A percentile compares a stretch with the other conserved stretches of the same genome.
phyloP scores from a whole-genome alignment of 1,140 invertebrate species.

The Amphibalanus amphitrite region DNA sequence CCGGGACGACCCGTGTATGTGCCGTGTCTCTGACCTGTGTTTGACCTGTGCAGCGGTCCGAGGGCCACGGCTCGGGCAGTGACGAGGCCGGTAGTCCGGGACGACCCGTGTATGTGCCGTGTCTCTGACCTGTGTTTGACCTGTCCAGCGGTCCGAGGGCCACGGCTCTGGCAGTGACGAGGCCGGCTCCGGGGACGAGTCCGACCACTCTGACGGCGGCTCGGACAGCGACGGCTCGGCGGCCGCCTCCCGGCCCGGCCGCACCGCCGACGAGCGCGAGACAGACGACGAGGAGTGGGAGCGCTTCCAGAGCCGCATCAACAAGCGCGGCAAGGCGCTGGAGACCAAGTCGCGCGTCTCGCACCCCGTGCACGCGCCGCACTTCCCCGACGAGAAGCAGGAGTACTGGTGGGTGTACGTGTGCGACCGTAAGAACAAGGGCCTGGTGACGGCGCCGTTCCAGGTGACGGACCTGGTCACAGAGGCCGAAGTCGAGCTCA shows the following conservation, averaged over 20 bases:
- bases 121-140: not conserved
- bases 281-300: slow-evolving; percentile 35
- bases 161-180: not conserved
- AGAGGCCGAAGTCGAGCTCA: slow-evolving; percentile 71
- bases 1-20: no score
- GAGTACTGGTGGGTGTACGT: slow-evolving; percentile 99
- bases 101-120: no score
- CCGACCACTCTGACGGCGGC: not conserved
- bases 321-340: slow-evolving; percentile 55
- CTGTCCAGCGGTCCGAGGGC: not conserved
- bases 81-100: not conserved
- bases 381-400: slow-evolving; percentile 90
- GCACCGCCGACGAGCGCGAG: slow-evolving; percentile 16
- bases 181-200: not conserved
- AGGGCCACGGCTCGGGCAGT: not conserved
- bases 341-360: slow-evolving; percentile 88
- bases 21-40: no score
- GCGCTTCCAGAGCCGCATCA: slow-evolving; percentile 34
- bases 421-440: slow-evolving; percentile 77
- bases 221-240: not conserved
- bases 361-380: slow-evolving; percentile 88
- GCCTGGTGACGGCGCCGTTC: slow-evolving; percentile 74
- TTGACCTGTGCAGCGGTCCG: not conserved
- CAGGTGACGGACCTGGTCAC: slow-evolving; percentile 57
- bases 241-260: slow-evolving; percentile 9